Conservation (phyloP, 2,113 vertebrate species). For the Lampris incognitus region DNA sequence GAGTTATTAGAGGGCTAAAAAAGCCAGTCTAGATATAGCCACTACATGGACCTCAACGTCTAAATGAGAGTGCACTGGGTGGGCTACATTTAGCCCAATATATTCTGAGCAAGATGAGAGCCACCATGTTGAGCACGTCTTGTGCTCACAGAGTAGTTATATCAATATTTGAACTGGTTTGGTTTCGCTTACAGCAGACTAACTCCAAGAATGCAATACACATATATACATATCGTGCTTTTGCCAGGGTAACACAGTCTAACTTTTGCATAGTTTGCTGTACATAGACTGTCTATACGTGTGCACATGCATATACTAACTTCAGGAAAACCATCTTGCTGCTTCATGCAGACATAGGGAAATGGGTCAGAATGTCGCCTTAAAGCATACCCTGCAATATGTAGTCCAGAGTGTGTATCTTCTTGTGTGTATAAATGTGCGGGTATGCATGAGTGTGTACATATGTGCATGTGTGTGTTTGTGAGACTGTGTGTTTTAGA, state of each 20-base stretch:
- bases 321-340: constrained; percentile 10
- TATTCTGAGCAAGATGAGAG: no score
- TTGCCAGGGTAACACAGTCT: not conserved
- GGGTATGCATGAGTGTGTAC: not conserved
- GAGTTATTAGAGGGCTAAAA: no score
- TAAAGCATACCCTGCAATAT: constrained; percentile 10
- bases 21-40: no score
- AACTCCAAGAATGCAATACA: not conserved
- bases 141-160: no score
- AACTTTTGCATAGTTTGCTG: not conserved
- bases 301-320: constrained; percentile 16
- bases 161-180: not conserved
- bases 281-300: not conserved
- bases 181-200: not conserved
- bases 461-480: constrained; percentile 1
- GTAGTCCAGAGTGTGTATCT: not conserved
- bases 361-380: constrained; percentile 1
- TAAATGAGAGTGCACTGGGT: no score
- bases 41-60: no score
- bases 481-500: constrained; percentile 21
- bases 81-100: no score
- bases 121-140: no score
- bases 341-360: not conserved
- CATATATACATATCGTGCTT: not conserved
- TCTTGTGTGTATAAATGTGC: constrained; percentile 5